These are phyloP conservation scores for Bombus pascuorum DNA, from an alignment of 1,140 invertebrate species.

Conservation along the genomic window DNA sequence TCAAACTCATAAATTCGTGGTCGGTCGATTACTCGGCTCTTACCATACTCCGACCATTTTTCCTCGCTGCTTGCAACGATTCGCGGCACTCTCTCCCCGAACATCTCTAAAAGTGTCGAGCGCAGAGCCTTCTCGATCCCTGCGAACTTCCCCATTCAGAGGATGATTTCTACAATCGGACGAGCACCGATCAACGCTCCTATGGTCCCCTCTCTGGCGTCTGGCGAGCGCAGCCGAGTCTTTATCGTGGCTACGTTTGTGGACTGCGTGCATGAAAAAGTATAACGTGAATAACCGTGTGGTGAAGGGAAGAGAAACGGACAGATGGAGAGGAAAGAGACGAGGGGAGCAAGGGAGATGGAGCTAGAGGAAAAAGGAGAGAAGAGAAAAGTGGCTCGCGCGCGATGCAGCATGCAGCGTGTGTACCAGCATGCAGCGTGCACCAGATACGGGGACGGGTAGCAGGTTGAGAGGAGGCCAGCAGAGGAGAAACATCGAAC, in stretches of 20 bases:
- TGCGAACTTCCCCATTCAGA: slow-evolving; percentile 1
- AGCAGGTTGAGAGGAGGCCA: slow-evolving; percentile 3
- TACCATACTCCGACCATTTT: background rate
- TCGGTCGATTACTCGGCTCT: slow-evolving; percentile 23
- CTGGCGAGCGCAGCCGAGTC: too few relatives aligned
- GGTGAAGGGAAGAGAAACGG: background rate
- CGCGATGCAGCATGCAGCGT: slow-evolving; percentile 21
- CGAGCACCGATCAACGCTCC: slow-evolving; percentile 24
- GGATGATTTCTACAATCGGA: slow-evolving; percentile 24
- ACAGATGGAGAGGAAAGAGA: background rate
- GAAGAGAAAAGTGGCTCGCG: slow-evolving; percentile 5
- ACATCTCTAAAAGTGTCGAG: slow-evolving; percentile 30
- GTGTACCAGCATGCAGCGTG: background rate
- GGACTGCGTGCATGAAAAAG: slow-evolving; percentile 28
- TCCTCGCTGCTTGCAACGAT: background rate
- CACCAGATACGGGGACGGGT: slow-evolving; percentile 26
- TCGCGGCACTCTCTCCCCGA: background rate
- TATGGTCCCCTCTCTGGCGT: background rate
- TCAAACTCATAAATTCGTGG: slow-evolving; percentile 40
- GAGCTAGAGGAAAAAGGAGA: background rate
- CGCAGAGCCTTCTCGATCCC: background rate
- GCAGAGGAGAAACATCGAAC: background rate
- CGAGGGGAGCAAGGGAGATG: background rate
- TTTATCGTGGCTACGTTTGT: slow-evolving; percentile 32
- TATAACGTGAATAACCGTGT: slow-evolving; percentile 45